Evolutionary conservation across 2,113 vertebrate genomes (phyloP).

Genomic region (Ancistrus triradiatus): DNA sequence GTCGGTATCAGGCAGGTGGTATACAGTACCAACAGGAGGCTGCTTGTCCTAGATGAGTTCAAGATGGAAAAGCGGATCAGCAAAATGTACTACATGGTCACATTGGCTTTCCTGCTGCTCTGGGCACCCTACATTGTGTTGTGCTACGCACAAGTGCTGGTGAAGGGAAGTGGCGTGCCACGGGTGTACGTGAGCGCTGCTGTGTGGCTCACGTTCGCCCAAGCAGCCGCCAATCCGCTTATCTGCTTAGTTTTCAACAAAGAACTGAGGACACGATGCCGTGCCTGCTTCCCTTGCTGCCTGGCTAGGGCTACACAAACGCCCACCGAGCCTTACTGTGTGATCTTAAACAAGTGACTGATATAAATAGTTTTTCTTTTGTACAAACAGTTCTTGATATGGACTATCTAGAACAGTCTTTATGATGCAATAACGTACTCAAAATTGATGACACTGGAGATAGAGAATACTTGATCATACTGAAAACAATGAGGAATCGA

Average conservation of each 20-base stretch:
- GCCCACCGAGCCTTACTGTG: constrained; percentile 83
- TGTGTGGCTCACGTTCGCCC: constrained; percentile 93
- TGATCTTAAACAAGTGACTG: constrained; percentile 69
- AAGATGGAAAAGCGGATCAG: constrained; percentile 94
- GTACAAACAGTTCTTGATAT: background rate
- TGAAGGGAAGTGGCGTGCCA: constrained; percentile 77
- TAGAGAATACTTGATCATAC: too few relatives aligned
- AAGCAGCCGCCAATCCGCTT: constrained; percentile 90
- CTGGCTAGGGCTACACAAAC: constrained; percentile 73
- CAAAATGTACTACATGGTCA: constrained; percentile 96
- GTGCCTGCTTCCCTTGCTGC: constrained; percentile 86
- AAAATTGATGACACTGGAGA: too few relatives aligned
- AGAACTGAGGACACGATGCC: constrained; percentile 84
- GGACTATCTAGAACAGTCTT: background rate
- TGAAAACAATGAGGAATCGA: background rate
- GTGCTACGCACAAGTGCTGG: constrained; percentile 88
- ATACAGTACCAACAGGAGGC: constrained; percentile 81
- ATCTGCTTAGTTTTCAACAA: constrained; percentile 93
- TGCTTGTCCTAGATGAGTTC: constrained; percentile 92
- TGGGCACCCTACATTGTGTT: constrained; percentile 93
- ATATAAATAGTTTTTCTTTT: too few relatives aligned
- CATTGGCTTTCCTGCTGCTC: constrained; percentile 85
- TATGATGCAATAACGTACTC: background rate
- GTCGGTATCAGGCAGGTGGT: constrained; percentile 88
- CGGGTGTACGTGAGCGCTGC: constrained; percentile 87